phyloP scores from a whole-genome alignment of 1,140 invertebrate species.

The Mycetomoellerius zeteki region DNA sequence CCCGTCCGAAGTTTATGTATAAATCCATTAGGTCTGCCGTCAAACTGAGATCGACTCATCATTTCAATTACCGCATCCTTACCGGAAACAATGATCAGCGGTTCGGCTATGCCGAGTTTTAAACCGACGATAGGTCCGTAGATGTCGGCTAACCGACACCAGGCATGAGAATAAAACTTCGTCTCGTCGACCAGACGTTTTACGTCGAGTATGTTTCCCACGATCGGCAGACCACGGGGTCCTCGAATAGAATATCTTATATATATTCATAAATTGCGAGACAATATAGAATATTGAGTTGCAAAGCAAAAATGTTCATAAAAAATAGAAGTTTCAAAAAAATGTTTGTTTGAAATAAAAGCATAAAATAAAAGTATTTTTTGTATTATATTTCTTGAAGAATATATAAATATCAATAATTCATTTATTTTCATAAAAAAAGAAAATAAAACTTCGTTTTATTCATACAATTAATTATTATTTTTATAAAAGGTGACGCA shows the following conservation, averaged over 20 bases:
- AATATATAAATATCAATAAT: not conserved
- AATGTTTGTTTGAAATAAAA: not conserved
- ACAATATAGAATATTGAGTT: not conserved
- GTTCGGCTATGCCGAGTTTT: constrained; percentile 76
- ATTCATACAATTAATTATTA: not conserved
- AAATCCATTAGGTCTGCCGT: constrained; percentile 82
- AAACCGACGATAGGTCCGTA: constrained; percentile 83
- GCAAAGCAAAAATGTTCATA: too few relatives aligned
- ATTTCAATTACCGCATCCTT: constrained; percentile 81
- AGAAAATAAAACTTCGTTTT: not conserved
- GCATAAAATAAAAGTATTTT: not conserved
- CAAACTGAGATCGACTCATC: constrained; percentile 80
- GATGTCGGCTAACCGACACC: constrained; percentile 76
- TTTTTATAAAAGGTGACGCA: not conserved
- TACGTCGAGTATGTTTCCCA: constrained; percentile 83
- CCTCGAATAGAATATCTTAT: constrained; percentile 72
- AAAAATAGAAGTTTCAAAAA: not conserved
- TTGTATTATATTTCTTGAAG: too few relatives aligned
- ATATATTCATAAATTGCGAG: not conserved
- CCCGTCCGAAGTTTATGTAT: constrained; percentile 77
- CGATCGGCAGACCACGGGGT: constrained; percentile 80
- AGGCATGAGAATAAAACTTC: constrained; percentile 77
- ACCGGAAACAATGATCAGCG: constrained; percentile 82
- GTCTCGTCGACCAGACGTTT: constrained; percentile 79
- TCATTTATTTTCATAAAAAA: not conserved